Base-by-base conservation (phyloP, 2,797 vertebrate genomes). In the Cossypha polioptera region DNA sequence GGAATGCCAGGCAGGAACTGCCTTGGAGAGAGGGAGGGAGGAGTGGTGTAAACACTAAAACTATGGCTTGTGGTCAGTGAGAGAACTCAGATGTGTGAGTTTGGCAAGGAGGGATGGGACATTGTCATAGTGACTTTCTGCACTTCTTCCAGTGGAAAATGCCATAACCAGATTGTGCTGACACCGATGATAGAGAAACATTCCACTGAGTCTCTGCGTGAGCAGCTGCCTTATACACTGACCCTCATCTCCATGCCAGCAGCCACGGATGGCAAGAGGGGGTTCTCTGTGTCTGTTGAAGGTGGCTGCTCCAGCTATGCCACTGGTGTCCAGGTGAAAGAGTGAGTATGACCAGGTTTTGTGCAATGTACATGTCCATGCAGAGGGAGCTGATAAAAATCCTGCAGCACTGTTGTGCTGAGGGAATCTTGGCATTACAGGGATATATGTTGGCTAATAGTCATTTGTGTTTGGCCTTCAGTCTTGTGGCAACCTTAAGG, bases 161-260 rank as follows among this genome's bases (percentile, higher is more conserved):
- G 99, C 97, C 99, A 99, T 97, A 99, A 99, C 74, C 98, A 99
- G 97, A 98, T 99, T 72, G 98, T 99, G 71, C 97, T 99, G 80
- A 98, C 98, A 5, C 99, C 99, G 6, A 98, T 99, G 98, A 98
- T 99, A 97, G 99, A 99, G 95, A 99, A 99, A 48, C 98, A 98
- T 14, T 99, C 98, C 7, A 98, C 98, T 0, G 99, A 99, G 93
- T 99, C 98, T 1, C 96, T 98, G 77, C 97, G 98, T 6, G 98
- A 99, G 97, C 98, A 99, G 51, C 98, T 99, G 69, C 99, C 99
- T 21, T 99, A 99, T 88, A 99, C 99, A 0, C 98, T 99, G 93
- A 99, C 99, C 1, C 98, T 99, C 91, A 98, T 99, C 97, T 99
- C 99, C 24, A 98, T 99, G 98, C 99, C 99, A 1, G 98, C 99